Base-by-base conservation (phyloP, 2,797 vertebrate genomes). In the Avahi laniger region DNA sequence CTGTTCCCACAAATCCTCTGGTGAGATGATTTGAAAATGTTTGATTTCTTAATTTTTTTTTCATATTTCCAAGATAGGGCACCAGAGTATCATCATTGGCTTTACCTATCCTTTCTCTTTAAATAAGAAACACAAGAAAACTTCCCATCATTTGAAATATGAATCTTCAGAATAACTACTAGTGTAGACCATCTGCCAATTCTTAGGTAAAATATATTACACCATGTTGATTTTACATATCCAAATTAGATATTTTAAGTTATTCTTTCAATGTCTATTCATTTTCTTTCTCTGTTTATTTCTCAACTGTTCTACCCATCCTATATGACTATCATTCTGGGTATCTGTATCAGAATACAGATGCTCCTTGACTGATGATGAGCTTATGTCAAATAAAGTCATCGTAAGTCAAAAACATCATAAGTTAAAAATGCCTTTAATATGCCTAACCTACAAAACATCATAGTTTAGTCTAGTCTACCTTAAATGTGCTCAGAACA, bases 281-380 rank as follows among this genome's bases (percentile, higher is more conserved):
- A 92, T 76, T 95, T 95, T 94, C 57, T 82, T 96, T 91, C 93
- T 67, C 52, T 69, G 48, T 89, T 85, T 91, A 67, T 57, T 91
- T 89, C 57, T 80, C 38, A 91, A 73, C 43, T 91, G 72, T 41
- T 61, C 26, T 3, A 84, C 14, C 11, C 26, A 89, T 30, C 2
- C n/a, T 35, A 93, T 28, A 43, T 12, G 50, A 2, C 28, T 91
- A 52, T 95, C 46, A 38, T 87, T 90, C 17, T 67, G 22, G 43
- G 5, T 92, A 70, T 88, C 9, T 65, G 30, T 35, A 41, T 50
- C 28, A 59, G 22, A 79, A 14, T 76, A 81, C 26, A 43, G 26
- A 15, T 43, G 70, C 13, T 43, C 6, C 70, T 43, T 72, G 41
- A 72, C 70, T 43, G 41, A 72, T 43, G 38, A 14, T 72, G 41